Evolutionary conservation across 2,888 invertebrate species (phyloP), one percentile per base, ranked within the genome.

Genomic region (Caenorhabditis doughertyi): DNA sequence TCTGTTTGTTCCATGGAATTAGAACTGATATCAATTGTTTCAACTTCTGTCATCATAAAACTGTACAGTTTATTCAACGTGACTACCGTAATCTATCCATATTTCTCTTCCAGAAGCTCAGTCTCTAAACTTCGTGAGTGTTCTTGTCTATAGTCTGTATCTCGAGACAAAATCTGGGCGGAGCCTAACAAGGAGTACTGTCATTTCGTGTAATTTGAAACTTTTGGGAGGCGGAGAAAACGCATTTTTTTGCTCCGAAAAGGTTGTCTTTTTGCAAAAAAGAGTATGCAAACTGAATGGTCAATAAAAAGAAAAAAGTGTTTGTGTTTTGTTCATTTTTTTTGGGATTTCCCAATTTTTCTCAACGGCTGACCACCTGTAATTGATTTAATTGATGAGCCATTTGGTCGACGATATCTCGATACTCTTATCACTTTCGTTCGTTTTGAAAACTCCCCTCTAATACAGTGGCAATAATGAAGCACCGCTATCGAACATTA

Each of bases 171-270:
- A 64, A 27, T 27, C 29, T 29, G 47, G 62, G 62, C 62, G 47
- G 47, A 47, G 64, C 29, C 13, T 32, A 13, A 47, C 5, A 21
- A 16, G 64, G 47, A 21, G 11, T 64, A 64, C 64, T 18, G 64
- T 64, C 47, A 47, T 18, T 55, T 27, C n/a, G 64, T 44, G 62
- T 49, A 64, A 64, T 47, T 64, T 64, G 64, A 64, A 27, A 64
- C 21, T 27, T 9, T 5, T 29, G 8, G 27, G 27, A 47, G 64
- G 64, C 42, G 64, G 64, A 49, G 64, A 49, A 27, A 29, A 47
- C 47, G 47, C 47, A 32, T 29, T 25, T 44, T 64, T 64, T 64
- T 64, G n/a, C 44, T 42, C 39, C 42, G 25, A 42, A 51, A 51
- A 51, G 25, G 25, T 51, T 60, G 60, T 60, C 42, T 60, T 42